Evolutionary conservation across 2,797 vertebrate species (phyloP), one percentile per base, ranked within the genome.

Genomic region (Oryzias dopingdopingensis): DNA sequence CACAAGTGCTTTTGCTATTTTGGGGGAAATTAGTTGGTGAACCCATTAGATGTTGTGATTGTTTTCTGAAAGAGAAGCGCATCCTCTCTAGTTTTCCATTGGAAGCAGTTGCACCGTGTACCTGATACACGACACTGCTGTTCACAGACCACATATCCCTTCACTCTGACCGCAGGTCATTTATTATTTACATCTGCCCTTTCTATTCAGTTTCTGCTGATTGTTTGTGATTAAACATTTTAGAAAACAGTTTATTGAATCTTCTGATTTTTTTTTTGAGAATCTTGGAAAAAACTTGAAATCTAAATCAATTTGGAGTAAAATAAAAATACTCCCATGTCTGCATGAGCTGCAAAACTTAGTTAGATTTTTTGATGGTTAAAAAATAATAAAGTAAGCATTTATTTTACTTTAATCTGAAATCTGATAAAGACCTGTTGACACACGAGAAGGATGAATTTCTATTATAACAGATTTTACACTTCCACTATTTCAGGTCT

Each of bases 101-200:
- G 52, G 42, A 58, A 37, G 55, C 57, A 26, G 60, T 42, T 72
- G 32, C 48, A 48, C 47, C 14, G 26, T 4, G 48, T 43, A 29
- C 16, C 57, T 79, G 80, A 70, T 52, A 76, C 16, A 18, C 40
- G 74, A 88, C 71, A 80, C 84, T 73, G 53, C 46, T 65, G 63
- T 62, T 79, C 56, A 60, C 73, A 76, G 70, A 54, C 65, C 56
- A 48, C 65, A 68, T 76, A 52, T 86, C 66, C 65, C 57, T 50
- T 88, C 86, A 67, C 87, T 69, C 60, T 69, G 62, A 77, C 51
- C 8, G 7, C 46, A 61, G 51, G 46, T 55, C 49, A 41, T 90
- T 75, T 62, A 88, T 88, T 88, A 90, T 90, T 90, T 70, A 90
- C 70, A 66, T 44, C 52, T 18, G 37, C 64, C 59, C 32, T 37